Evolutionary conservation across 1,140 invertebrate genomes (phyloP), one percentile per base, ranked within the genome.

Genomic region (Drosophila azteca): DNA sequence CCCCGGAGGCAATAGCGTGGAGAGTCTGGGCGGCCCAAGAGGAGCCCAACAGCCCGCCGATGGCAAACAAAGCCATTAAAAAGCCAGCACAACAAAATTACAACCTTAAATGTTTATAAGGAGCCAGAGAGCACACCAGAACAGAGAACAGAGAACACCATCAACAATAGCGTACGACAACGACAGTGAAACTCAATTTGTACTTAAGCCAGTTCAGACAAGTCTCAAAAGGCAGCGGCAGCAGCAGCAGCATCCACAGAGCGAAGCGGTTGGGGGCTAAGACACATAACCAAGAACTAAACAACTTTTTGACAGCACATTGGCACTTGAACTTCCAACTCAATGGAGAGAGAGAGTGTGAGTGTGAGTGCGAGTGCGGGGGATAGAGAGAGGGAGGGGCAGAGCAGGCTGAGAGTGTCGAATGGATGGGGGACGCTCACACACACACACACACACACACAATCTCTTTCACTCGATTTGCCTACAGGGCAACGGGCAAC

Each of bases 281-380:
- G 48, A 57, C 63, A 69, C 67, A 70, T 70, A 70, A 70, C 51
- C 67, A 64, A 64, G 49, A 75, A 75, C 71, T 75, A 75, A 57
- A 60, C 62, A 82, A 74, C 79, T 82, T 76, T 81, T 81, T 82
- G 73, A 82, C 74, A 81, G 79, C 79, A 44, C 79, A 81, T 81
- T 82, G 79, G 51, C 79, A 77, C 79, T 81, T 81, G 79, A 81
- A 81, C 79, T 81, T 81, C 54, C 17, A 48, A 39, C 53, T 5
- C 35, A 13, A 11, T 39, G 35, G 35, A 11, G 11, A 11, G 29
- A 49, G 51, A 6, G 51, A 8, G 53, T 15, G 35, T 6, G 29
- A 24, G 39, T 64, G 17, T 20, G 17, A 20, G 17, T 20, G 17
- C 17, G 2, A 24, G 24, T 0, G 17, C 26, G 7, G 2, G 7